phyloP scores from a whole-genome alignment of 1,140 invertebrate genomes.

The Nebria ingens region DNA sequence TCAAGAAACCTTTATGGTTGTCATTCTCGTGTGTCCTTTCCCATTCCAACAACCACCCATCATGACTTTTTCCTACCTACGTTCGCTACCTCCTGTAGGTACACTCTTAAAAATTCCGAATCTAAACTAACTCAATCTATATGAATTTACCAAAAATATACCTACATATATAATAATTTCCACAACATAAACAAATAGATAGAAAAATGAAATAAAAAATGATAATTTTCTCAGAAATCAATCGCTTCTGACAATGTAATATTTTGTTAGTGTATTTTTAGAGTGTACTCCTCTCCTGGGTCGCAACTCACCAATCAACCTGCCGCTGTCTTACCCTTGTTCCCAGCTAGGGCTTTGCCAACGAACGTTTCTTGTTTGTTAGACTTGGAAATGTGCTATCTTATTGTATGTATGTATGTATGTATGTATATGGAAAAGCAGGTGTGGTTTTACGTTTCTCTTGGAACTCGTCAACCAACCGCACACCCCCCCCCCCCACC shows the following conservation, averaged over 20 bases:
- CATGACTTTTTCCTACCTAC: slow-evolving; percentile 1
- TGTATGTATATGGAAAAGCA: neutral
- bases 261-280: too few relatives aligned
- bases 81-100: too few relatives aligned
- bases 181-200: neutral
- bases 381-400: too few relatives aligned
- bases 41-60: slow-evolving; percentile 6
- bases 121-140: too few relatives aligned
- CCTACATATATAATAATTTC: neutral
- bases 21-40: slow-evolving; percentile 15
- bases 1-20: slow-evolving; percentile 13
- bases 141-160: neutral
- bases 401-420: slow-evolving; percentile 4
- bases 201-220: too few relatives aligned
- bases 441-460: slow-evolving; percentile 1
- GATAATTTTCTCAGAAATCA: too few relatives aligned
- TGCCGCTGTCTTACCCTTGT: slow-evolving; percentile 7
- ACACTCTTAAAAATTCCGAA: too few relatives aligned
- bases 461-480: neutral
- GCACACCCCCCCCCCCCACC: too few relatives aligned
- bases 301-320: slow-evolving; percentile 12
- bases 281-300: neutral
- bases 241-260: too few relatives aligned
- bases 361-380: neutral
- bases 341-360: neutral